A percentile compares a stretch with the other conserved stretches of the same genome.
Evolutionary conservation across 2,113 vertebrate genomes (phyloP).

Genomic region (Crotophaga sulcirostris): DNA sequence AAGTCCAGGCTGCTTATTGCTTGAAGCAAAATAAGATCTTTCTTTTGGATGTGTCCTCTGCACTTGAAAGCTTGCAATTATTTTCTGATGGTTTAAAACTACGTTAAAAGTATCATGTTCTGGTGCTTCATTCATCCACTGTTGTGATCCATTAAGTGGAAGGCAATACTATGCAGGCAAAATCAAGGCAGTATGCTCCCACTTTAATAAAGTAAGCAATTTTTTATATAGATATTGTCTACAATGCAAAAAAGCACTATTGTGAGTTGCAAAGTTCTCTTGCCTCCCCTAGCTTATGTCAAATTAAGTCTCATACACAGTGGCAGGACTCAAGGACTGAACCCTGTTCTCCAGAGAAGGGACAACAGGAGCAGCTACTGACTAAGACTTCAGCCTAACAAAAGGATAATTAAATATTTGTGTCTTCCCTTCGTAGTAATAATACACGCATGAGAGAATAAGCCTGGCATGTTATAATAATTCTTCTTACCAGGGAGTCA

Average conservation of each 20-base stretch:
- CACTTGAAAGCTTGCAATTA: neutral
- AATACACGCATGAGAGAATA: neutral
- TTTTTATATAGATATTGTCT: neutral
- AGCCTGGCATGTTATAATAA: neutral
- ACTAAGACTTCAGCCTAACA: neutral
- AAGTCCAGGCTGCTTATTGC: neutral
- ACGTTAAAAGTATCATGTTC: neutral
- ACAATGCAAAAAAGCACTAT: neutral
- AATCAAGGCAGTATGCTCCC: neutral
- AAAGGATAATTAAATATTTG: neutral
- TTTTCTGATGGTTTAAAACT: neutral
- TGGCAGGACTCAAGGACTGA: neutral
- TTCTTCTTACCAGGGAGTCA: constrained; percentile 85
- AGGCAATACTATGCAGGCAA: neutral
- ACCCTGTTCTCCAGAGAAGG: neutral
- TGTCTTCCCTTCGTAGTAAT: neutral
- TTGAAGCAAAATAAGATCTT: neutral
- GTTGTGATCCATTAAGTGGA: neutral
- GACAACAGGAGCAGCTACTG: neutral
- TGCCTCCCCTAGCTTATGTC: neutral
- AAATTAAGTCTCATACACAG: neutral
- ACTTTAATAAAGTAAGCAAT: neutral
- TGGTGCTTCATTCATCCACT: neutral
- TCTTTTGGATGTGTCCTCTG: neutral
- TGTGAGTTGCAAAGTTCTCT: neutral